A percentile compares a stretch with the other conserved stretches of the same genome.
Conservation (phyloP, 2,888 invertebrate species). For the Dryobotodes eremita region DNA sequence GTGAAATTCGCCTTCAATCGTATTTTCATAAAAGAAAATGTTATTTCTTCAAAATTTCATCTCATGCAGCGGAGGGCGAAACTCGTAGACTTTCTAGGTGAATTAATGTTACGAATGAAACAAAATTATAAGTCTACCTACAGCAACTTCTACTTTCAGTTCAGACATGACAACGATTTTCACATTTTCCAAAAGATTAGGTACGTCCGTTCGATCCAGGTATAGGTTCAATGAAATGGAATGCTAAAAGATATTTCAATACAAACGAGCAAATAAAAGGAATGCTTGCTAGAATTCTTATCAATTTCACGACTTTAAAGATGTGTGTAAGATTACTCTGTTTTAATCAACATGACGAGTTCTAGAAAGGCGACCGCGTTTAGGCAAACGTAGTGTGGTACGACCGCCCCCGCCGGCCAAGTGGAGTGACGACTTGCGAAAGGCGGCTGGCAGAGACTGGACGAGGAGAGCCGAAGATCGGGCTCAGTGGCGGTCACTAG, state of each 20-base stretch:
- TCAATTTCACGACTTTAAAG: not conserved
- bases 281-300: conserved; percentile 12
- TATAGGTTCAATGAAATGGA: conserved; percentile 10
- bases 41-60: not conserved
- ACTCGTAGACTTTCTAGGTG: not conserved
- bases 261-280: not conserved
- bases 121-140: not conserved
- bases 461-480: no score
- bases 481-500: no score
- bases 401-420: no score
- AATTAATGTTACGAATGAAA: conserved; percentile 14
- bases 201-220: not conserved
- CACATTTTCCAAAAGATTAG: conserved; percentile 18
- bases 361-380: no score
- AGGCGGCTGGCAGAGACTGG: no score
- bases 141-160: conserved; percentile 11
- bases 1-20: not conserved
- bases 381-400: no score
- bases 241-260: not conserved
- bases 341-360: conserved; percentile 22
- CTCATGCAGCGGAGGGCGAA: not conserved
- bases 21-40: conserved; percentile 19
- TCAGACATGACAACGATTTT: not conserved
- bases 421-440: no score
- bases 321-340: not conserved